phyloP scores from a whole-genome alignment of 2,797 vertebrate genomes.

The Pangasius sanitwongsei region DNA sequence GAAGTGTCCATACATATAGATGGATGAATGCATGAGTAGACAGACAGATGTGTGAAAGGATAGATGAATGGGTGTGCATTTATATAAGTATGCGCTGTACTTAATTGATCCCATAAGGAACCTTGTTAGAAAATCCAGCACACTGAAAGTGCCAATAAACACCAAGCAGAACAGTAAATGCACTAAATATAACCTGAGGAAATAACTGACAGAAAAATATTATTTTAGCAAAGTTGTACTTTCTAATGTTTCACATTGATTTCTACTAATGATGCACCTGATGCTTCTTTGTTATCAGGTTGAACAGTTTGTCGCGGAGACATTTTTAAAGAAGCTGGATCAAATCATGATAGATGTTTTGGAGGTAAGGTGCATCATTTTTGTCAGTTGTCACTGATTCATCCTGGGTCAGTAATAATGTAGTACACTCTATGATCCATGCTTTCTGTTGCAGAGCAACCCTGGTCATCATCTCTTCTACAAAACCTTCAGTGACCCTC shows the following conservation, averaged over 20 bases:
- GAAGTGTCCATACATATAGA: not conserved
- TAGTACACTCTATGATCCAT: not conserved
- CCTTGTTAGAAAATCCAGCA: not conserved
- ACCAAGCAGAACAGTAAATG: not conserved
- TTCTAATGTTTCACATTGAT: not conserved
- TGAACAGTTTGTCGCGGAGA: slow-evolving; percentile 86
- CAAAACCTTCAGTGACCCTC: slow-evolving; percentile 90
- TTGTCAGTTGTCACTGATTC: not conserved
- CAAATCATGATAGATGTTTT: slow-evolving; percentile 74
- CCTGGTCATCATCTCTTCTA: slow-evolving; percentile 83
- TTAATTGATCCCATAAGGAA: not conserved
- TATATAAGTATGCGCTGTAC: not conserved
- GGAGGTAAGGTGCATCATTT: slow-evolving; percentile 74
- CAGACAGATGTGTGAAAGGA: not conserved
- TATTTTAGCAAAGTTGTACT: not conserved
- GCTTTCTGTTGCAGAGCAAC: slow-evolving; percentile 69
- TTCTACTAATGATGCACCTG: not conserved
- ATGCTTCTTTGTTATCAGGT: slow-evolving; percentile 72
- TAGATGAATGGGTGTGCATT: not conserved
- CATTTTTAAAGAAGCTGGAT: slow-evolving; percentile 88
- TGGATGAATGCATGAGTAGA: not conserved
- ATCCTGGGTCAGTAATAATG: not conserved
- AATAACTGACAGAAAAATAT: not conserved
- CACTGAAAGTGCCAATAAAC: not conserved
- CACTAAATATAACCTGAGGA: no score